These are phyloP conservation scores for Amphibalanus amphitrite DNA, from an alignment of 1,140 invertebrate genomes.

Conservation along the genomic window DNA sequence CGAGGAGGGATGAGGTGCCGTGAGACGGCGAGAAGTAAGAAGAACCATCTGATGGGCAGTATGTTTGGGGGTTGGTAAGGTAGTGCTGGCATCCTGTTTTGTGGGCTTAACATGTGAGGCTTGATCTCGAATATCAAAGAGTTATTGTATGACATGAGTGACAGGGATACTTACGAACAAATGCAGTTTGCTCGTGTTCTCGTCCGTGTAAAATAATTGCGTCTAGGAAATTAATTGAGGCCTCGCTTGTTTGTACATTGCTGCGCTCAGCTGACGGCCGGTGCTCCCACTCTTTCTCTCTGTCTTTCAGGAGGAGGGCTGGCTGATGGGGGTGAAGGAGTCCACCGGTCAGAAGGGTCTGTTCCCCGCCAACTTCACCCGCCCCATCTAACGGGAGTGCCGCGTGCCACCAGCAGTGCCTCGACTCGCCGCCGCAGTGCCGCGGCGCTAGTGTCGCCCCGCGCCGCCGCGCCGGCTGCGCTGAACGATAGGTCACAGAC, in stretches of 20 bases:
- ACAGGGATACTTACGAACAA: background rate
- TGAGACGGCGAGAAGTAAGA: background rate
- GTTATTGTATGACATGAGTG: background rate
- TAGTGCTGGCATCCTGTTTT: too few relatives aligned
- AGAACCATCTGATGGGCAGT: background rate
- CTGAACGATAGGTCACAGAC: too few relatives aligned
- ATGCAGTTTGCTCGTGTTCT: background rate
- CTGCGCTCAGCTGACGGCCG: background rate
- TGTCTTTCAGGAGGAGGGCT: constrained; percentile 74
- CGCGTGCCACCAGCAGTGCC: too few relatives aligned
- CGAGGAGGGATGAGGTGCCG: background rate
- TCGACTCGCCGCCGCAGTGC: too few relatives aligned
- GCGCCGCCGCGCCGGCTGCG: too few relatives aligned
- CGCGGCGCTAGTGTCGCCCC: too few relatives aligned
- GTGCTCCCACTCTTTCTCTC: background rate
- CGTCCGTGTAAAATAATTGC: too few relatives aligned
- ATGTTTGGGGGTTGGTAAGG: too few relatives aligned
- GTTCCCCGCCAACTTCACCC: constrained; percentile 94
- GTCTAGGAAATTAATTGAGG: too few relatives aligned
- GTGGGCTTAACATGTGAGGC: too few relatives aligned
- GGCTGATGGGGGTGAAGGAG: constrained; percentile 90
- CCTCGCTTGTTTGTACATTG: background rate
- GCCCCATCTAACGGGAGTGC: constrained; percentile 48
- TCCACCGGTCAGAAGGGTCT: constrained; percentile 76
- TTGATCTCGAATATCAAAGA: background rate